Evolutionary conservation across 2,888 invertebrate genomes (phyloP).

Genomic region (Rotaria socialis): DNA sequence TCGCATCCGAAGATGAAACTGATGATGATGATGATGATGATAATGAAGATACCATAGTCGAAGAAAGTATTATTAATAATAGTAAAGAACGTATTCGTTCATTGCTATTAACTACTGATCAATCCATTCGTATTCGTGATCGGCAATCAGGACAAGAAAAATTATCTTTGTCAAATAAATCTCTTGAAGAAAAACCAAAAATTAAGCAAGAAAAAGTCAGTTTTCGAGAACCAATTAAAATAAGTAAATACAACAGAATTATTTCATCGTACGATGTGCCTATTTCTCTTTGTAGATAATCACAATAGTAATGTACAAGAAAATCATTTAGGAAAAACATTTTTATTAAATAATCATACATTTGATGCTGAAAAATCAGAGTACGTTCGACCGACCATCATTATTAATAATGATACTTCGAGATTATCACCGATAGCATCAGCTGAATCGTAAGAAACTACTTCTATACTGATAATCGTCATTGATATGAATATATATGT

Average conservation of each 20-base stretch:
- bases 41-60: background rate
- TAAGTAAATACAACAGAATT: background rate
- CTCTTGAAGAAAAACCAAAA: background rate
- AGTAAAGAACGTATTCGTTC: background rate
- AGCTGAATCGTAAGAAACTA: background rate
- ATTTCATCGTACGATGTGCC: background rate
- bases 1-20: background rate
- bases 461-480: too few relatives aligned
- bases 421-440: background rate
- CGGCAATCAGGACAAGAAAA: background rate
- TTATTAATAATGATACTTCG: background rate
- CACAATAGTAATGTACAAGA: background rate
- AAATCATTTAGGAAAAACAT: background rate
- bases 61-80: background rate
- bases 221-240: conserved; percentile 1
- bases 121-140: background rate
- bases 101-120: conserved; percentile 8
- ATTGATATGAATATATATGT: too few relatives aligned
- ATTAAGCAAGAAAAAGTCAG: conserved; percentile 15
- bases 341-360: background rate
- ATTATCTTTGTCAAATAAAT: background rate
- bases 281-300: background rate
- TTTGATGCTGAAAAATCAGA: background rate
- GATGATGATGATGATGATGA: background rate
- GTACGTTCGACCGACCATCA: background rate